A percentile compares a stretch with the other conserved stretches of the same genome.
phyloP scores from a whole-genome alignment of 2,888 invertebrate genomes.

The Agrochola circellaris region DNA sequence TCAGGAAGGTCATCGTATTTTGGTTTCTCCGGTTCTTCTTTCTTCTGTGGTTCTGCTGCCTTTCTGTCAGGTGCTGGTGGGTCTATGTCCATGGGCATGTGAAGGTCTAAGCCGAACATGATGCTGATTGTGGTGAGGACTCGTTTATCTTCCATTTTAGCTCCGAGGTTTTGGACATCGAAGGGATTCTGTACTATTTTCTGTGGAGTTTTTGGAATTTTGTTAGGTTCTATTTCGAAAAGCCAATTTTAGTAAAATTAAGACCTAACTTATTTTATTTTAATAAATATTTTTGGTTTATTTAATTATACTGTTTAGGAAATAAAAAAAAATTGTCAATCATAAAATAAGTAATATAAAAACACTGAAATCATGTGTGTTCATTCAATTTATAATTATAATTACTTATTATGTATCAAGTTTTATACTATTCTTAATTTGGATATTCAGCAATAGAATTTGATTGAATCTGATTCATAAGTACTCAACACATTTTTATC shows the following conservation, averaged over 20 bases:
- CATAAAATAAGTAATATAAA: no score
- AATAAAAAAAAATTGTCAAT: no score
- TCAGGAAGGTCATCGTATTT: constrained; percentile 91
- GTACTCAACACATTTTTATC: no score
- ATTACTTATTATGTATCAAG: no score
- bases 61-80: constrained; percentile 82
- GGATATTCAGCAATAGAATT: no score
- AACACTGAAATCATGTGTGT: neutral
- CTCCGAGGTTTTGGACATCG: constrained; percentile 82
- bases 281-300: no score
- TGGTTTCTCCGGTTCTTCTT: constrained; percentile 89
- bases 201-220: constrained; percentile 72
- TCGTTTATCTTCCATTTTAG: constrained; percentile 92
- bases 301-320: no score
- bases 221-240: neutral
- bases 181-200: constrained; percentile 92
- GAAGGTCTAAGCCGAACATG: constrained; percentile 91
- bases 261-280: no score
- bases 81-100: constrained; percentile 85
- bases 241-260: neutral
- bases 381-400: neutral
- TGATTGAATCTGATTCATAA: no score
- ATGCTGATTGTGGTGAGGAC: constrained; percentile 93
- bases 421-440: no score
- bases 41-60: constrained; percentile 87